A percentile compares a stretch with the other conserved stretches of the same genome.
phyloP scores from a whole-genome alignment of 2,113 vertebrate species.

The Felis catus region F.catus_Fca126_mat1.0 CM031426.1:26928001-26928500 shows the following conservation, averaged over 20 bases:
- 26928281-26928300: not conserved
- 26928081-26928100: slow-evolving; percentile 18
- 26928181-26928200: not conserved
- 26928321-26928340: not conserved
- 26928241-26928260: not conserved
- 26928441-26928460: not conserved
- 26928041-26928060: not conserved
- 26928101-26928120: not conserved
- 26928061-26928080: slow-evolving; percentile 57
- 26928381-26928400: not conserved
- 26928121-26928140: not conserved
- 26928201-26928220: not conserved
- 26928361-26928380: not conserved
- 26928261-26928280: not conserved
- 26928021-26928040: not conserved
- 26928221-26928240: not conserved
- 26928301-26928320: not conserved
- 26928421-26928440: not conserved
- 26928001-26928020: not conserved
- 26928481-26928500: not conserved
- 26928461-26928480: not conserved
- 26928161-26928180: not conserved
- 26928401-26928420: not conserved
- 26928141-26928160: not conserved
- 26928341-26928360: not conserved